Base-by-base conservation (phyloP, 1,140 invertebrate species). In the Lepidurus packardi region DNA sequence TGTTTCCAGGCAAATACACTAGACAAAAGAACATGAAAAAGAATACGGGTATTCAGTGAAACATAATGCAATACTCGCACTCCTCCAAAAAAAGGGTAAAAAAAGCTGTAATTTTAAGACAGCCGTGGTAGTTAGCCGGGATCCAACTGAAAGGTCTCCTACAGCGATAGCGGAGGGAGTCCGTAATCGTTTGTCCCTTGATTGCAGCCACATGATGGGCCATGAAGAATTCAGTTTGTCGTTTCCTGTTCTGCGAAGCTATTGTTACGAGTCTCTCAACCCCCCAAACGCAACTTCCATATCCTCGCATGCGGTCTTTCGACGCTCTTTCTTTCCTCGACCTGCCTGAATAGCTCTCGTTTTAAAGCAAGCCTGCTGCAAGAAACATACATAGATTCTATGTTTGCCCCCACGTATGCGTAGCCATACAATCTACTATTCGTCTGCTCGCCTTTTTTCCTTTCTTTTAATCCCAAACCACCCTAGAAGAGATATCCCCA, bases 151-250 rank as follows among this genome's bases (percentile, higher is more conserved):
- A 65, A 65, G 53, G 53, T 65, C 53, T 65, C 53, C 53, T 65
- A 65, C 53, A 21, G 53, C 21, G 53, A 65, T 5, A n/a, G 53
- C 21, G 53, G 53, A 16, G 53, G 53, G 53, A 65, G 53, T 65
- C 53, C 21, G 16, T 65, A 65, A 65, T 65, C 53, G 53, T 65
- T 65, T 65, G 53, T 65, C 53, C 53, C 53, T 65, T 65, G 53
- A 65, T 65, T 65, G 53, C 53, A 65, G 53, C 53, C 53, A 8
- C 53, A 65, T 65, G 53, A 65, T 65, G 53, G 8, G 53, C 53
- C 53, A 65, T 65, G 53, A 21, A 65, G 53, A 65, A 65, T 65
- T 1, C 21, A 65, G 53, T 65, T 65, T 1, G 53, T 21, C 53
- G 53, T 65, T 65, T 65, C 53, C 53, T 65, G 53, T 21, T 65